Conservation (phyloP, 2,113 vertebrate genomes). For the Thermophis baileyi region DNA sequence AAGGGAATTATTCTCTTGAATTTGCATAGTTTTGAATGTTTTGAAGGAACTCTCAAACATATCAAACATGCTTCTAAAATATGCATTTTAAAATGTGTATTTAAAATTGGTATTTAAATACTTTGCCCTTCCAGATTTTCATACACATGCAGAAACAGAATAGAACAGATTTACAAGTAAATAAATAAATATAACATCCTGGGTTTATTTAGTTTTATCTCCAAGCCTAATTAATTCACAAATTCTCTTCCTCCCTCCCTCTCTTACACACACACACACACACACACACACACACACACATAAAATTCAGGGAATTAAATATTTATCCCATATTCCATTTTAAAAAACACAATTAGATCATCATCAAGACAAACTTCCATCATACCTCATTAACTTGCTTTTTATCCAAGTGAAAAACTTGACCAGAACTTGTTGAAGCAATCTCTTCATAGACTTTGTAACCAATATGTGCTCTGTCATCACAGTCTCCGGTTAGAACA, state of each 20-base stretch:
- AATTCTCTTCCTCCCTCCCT: not conserved
- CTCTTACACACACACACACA: not conserved
- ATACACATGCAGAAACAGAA: not conserved
- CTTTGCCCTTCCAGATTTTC: not conserved
- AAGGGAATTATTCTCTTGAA: not conserved
- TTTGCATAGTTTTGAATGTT: not conserved
- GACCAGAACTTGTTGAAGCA: slow-evolving; percentile 96
- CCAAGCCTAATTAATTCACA: not conserved
- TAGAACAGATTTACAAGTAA: not conserved
- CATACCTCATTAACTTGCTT: slow-evolving; percentile 98
- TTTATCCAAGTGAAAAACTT: slow-evolving; percentile 97
- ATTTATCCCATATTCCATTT: not conserved
- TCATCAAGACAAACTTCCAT: not conserved
- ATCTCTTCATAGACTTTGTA: slow-evolving; percentile 98
- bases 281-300: not conserved
- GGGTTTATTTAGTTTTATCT: not conserved
- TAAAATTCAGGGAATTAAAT: not conserved
- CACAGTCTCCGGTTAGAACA: slow-evolving; percentile 96
- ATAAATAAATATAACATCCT: not conserved
- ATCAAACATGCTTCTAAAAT: not conserved
- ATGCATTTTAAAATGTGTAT: not conserved
- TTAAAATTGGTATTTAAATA: not conserved
- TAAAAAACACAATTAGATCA: not conserved
- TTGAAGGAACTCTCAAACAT: not conserved
- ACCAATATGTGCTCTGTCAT: slow-evolving; percentile 88